A percentile compares a stretch with the other conserved stretches of the same genome.
Evolutionary conservation across 2,113 vertebrate species (phyloP).

Genomic region (Lonchura striata): DNA sequence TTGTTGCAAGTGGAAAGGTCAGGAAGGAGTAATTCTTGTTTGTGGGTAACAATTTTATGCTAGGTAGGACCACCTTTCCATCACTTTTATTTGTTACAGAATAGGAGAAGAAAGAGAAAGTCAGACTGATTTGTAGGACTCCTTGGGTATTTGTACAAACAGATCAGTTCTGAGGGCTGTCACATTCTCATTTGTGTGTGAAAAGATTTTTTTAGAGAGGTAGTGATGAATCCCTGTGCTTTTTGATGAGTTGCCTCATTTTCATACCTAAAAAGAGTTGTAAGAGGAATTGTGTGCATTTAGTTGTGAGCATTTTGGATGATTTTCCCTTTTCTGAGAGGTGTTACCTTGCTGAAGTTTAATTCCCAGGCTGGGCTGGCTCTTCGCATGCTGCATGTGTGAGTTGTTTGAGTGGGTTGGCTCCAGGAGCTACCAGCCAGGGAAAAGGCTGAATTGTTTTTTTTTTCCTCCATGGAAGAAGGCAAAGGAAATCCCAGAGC

Average conservation of each 20-base stretch:
- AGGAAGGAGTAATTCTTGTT: background rate
- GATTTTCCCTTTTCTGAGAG: background rate
- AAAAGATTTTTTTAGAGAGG: background rate
- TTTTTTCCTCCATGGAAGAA: background rate
- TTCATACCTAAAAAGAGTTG: background rate
- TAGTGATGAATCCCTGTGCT: background rate
- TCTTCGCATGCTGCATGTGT: background rate
- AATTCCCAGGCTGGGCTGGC: background rate
- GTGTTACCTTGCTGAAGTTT: background rate
- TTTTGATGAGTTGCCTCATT: background rate
- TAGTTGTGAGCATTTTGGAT: background rate
- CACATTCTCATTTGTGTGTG: background rate
- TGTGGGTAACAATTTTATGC: background rate
- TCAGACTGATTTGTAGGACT: background rate
- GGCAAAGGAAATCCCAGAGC: slow-evolving; percentile 31
- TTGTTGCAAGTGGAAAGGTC: background rate
- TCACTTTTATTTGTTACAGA: background rate
- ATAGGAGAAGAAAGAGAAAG: background rate
- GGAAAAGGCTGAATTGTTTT: background rate
- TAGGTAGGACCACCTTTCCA: background rate
- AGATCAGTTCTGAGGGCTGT: background rate
- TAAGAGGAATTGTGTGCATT: background rate
- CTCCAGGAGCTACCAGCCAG: background rate
- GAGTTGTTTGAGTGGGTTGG: background rate
- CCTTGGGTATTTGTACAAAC: background rate